Base-by-base conservation (phyloP, 2,797 vertebrate genomes). In the Siniperca undulata region DNA sequence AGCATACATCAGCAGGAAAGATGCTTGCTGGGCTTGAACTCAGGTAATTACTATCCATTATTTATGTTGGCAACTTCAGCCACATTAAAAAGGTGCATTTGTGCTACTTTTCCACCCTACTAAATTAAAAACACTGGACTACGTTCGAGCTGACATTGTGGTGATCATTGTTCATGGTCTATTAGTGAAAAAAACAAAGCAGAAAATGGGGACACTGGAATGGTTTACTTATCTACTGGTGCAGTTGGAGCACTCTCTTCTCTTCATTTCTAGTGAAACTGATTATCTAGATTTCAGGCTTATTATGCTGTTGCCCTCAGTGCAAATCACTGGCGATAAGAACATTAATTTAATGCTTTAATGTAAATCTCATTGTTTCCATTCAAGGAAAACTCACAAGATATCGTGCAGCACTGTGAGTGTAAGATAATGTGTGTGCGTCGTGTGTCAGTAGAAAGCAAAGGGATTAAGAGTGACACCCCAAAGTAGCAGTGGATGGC, bases 391-490 rank as follows among this genome's bases (percentile, higher is more conserved):
- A 78, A 81, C 38, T 42, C 0, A 61, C 8, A 59, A 52, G 58
- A 67, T 59, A 3, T 70, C 5, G 19, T 60, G 19, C 8, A 71
- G 58, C 27, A 36, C 42, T 27, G 34, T 55, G 61, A 53, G 38
- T 61, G 44, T 48, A 30, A 30, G 30, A 30, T 30, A 30, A 30
- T 30, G 56, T 14, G 50, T 30, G 61, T 24, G 50, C 20, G 17
- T 42, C 13, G 7, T 42, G 46, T 69, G 74, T 62, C 60, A 65
- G 75, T 46, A 40, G 44, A 40, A 59, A 70, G 70, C 66, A 42
- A 0, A 36, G 40, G 72, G 88, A 86, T 89, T 82, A 84, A 67
- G 46, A 84, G 8, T 17, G 68, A 78, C 81, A 78, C 73, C 60
- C 65, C 24, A 48, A 60, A 40, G 74, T 13, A 76, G 42, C 85